phyloP scores from a whole-genome alignment of 2,113 vertebrate species.

The Macrotis lagotis region DNA sequence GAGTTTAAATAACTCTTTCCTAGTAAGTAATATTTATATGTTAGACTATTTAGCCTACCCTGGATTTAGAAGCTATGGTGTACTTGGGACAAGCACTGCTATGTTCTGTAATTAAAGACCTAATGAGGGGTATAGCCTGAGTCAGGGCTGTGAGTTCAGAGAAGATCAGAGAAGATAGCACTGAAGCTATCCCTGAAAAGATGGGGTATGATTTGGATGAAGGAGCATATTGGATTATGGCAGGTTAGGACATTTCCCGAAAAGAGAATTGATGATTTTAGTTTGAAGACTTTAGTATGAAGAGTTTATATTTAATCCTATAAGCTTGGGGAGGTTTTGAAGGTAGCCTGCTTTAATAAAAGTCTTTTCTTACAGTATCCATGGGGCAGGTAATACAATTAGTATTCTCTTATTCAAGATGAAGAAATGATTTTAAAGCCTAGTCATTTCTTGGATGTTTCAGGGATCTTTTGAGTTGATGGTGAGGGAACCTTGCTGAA shows the following conservation, averaged over 20 bases:
- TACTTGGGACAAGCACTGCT: neutral
- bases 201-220: neutral
- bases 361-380: neutral
- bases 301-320: neutral
- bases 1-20: neutral
- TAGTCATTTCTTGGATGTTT: neutral
- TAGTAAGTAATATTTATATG: neutral
- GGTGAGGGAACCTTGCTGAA: neutral
- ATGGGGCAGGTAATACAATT: neutral
- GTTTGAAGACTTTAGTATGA: neutral
- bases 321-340: neutral
- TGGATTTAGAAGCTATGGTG: neutral
- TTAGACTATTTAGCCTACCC: neutral
- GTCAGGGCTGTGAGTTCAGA: neutral
- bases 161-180: neutral
- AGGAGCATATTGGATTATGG: neutral
- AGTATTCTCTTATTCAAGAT: neutral
- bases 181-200: neutral
- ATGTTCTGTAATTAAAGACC: neutral
- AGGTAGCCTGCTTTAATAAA: neutral
- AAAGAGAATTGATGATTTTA: neutral
- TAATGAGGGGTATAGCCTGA: neutral
- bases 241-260: neutral
- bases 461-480: neutral
- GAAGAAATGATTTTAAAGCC: neutral